A percentile compares a stretch with the other conserved stretches of the same genome.
These are phyloP conservation scores for Gobiocypris rarus DNA, from an alignment of 2,113 vertebrate species.

Conservation along the genomic window DNA sequence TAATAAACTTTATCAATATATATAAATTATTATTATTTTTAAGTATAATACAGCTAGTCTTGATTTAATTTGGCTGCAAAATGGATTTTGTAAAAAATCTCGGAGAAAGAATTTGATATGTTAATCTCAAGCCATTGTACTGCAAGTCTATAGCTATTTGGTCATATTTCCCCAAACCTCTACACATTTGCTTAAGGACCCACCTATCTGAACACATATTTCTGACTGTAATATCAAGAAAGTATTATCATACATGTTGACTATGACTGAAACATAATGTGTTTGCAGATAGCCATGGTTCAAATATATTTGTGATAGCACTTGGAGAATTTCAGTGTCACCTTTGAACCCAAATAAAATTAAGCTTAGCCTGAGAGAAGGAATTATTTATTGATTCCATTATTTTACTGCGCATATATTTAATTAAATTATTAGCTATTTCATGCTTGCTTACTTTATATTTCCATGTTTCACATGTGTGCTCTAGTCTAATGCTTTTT, in stretches of 20 bases:
- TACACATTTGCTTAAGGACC: conserved; percentile 49
- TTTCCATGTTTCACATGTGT: neutral
- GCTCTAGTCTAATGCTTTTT: too few relatives aligned
- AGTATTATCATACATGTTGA: conserved; percentile 53
- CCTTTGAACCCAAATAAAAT: conserved; percentile 43
- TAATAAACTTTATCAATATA: neutral
- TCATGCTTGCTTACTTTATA: neutral
- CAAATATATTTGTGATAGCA: conserved; percentile 47
- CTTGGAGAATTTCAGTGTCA: conserved; percentile 37
- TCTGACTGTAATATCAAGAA: conserved; percentile 58
- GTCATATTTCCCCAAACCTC: neutral
- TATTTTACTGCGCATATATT: neutral
- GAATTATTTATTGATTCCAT: conserved; percentile 11
- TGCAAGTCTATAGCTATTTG: conserved; percentile 31
- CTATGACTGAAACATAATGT: conserved; percentile 68
- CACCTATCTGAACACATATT: conserved; percentile 63
- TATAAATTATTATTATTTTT: neutral
- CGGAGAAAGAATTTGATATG: conserved; percentile 5
- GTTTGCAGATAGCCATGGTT: conserved; percentile 62
- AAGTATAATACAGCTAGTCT: neutral
- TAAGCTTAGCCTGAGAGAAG: conserved; percentile 27
- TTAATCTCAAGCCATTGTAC: conserved; percentile 53
- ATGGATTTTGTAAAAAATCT: neutral
- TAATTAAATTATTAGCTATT: neutral
- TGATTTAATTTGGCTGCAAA: conserved; percentile 3